phyloP scores from a whole-genome alignment of 2,113 vertebrate genomes.

The Halcyon malimbica region DNA sequence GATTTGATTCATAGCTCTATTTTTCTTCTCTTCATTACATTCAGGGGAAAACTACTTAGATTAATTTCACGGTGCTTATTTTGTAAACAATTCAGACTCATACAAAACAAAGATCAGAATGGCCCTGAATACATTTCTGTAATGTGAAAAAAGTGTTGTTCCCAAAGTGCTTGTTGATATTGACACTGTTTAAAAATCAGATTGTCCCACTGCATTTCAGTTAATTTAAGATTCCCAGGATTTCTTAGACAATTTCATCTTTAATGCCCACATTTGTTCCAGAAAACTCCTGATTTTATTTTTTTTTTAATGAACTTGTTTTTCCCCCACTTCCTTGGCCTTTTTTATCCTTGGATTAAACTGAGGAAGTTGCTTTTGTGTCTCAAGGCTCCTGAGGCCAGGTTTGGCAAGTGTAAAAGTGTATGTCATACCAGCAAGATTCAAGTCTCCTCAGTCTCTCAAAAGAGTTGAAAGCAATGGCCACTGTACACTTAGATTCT shows the following conservation, averaged over 20 bases:
- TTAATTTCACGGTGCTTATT: not conserved
- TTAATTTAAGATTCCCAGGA: not conserved
- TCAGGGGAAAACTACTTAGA: not conserved
- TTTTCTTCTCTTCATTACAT: not conserved
- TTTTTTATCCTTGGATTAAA: not conserved
- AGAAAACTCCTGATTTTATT: not conserved
- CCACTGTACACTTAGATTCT: not conserved
- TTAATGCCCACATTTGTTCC: not conserved
- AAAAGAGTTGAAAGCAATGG: too few relatives aligned
- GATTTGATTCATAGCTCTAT: not conserved
- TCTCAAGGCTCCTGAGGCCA: not conserved
- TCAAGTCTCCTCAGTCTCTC: not conserved
- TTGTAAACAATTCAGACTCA: not conserved
- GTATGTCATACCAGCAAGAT: not conserved
- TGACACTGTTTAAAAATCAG: not conserved
- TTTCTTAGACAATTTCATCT: not conserved
- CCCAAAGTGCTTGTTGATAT: not conserved
- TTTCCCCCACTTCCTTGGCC: not conserved
- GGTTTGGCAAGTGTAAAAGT: not conserved
- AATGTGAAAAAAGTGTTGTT: not conserved
- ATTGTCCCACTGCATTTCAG: not conserved
- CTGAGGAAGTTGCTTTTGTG: not conserved
- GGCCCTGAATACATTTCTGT: not conserved
- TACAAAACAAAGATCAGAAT: not conserved
- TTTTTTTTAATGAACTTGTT: not conserved